These are phyloP conservation scores for Apteryx owenii DNA, from an alignment of 2,113 vertebrate species.

Conservation along the genomic window DNA sequence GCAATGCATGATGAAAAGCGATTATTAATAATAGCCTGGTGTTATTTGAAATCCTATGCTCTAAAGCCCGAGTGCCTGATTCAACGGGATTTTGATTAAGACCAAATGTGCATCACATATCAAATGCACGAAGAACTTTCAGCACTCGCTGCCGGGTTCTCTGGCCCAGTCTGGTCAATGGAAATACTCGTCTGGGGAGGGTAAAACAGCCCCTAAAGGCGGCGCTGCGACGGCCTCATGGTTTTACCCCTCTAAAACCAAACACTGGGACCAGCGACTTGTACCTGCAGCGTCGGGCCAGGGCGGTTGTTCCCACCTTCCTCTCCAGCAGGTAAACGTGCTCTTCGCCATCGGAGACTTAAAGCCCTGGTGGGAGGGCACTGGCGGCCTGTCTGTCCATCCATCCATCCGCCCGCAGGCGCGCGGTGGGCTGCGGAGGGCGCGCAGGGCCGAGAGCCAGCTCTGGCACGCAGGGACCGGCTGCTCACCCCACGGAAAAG, in stretches of 20 bases:
- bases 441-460: not conserved
- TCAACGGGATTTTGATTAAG: constrained; percentile 6
- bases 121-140: not conserved
- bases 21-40: constrained; percentile 21
- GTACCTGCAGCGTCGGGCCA: not conserved
- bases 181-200: not conserved
- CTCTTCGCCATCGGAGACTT: too few species aligned
- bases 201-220: not conserved
- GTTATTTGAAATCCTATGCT: constrained; percentile 19
- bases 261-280: not conserved
- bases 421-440: too few species aligned
- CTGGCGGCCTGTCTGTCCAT: too few species aligned
- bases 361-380: too few species aligned
- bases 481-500: not conserved
- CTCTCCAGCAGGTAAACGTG: not conserved
- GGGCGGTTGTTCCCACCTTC: not conserved
- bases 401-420: too few species aligned
- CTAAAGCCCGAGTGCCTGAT: not conserved
- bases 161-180: not conserved
- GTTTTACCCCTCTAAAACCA: accelerated
- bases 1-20: not conserved
- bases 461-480: not conserved
- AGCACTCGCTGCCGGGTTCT: not conserved
- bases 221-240: not conserved
- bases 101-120: not conserved